A percentile compares a stretch with the other conserved stretches of the same genome.
Evolutionary conservation across 2,888 invertebrate genomes (phyloP).

Genomic region (Cerceris ruficornis): DNA sequence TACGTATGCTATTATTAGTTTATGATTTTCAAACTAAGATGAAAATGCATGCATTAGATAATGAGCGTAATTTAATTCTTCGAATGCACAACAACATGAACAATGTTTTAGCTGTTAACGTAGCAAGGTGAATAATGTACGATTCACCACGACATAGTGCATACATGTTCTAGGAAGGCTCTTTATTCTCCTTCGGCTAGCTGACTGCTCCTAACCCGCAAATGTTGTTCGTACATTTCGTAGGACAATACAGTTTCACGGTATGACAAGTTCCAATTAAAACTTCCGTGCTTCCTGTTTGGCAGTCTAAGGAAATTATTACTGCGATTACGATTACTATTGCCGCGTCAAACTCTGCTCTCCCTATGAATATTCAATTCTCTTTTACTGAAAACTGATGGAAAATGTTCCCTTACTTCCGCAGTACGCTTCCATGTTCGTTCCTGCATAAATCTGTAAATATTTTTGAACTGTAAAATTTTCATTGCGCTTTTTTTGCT

Average conservation of each 20-base stretch:
- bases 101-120: neutral
- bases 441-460: too few species aligned
- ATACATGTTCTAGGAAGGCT: constrained; percentile 40
- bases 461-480: too few species aligned
- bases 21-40: too few species aligned
- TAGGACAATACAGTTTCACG: constrained; percentile 36
- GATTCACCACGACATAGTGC: constrained; percentile 45
- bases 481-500: too few species aligned
- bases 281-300: constrained; percentile 44
- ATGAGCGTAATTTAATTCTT: too few species aligned
- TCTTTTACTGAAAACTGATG: constrained; percentile 3
- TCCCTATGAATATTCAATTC: constrained; percentile 46
- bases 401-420: neutral
- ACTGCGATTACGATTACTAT: constrained; percentile 46
- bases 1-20: too few species aligned
- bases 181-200: constrained; percentile 48
- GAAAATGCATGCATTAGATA: too few species aligned
- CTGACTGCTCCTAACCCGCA: constrained; percentile 41
- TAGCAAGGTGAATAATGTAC: constrained; percentile 29
- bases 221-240: constrained; percentile 19
- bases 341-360: constrained; percentile 35
- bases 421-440: too few species aligned
- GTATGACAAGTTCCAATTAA: constrained; percentile 61
- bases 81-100: too few species aligned
- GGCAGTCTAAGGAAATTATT: constrained; percentile 48